Evolutionary conservation across 2,797 vertebrate genomes (phyloP), one percentile per base, ranked within the genome.

Genomic region (Gambusia yucatana): DNA sequence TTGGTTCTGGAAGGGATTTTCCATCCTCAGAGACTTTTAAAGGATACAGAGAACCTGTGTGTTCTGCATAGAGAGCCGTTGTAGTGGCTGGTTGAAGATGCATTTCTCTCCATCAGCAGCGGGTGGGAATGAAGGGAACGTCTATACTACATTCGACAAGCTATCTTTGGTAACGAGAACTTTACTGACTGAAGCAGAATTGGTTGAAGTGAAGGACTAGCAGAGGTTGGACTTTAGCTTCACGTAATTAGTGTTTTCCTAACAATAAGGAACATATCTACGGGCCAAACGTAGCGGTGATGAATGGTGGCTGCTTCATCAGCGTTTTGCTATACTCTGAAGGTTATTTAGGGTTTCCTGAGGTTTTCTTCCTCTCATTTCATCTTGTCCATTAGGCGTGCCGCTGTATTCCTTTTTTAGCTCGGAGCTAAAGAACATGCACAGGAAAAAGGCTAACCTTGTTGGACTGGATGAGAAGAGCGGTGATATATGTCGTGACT

Each of bases 401-500:
- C 78, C 43, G 43, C 72, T n/a, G 39, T 82, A 80, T 89, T 85
- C 84, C 43, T 82, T 78, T 46, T 82, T 88, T 88, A 81, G 90
- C 93, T 90, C 0, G 30, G 28, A 91, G 91, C 90, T 83, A 91
- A 87, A 91, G 82, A 86, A 86, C 73, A 73, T 43, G 67, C 81
- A 33, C 50, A 4, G 28, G 69, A 41, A 30, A 82, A 86, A 84
- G 61, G 75, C 86, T 93, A 92, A 94, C 90, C 92, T 93, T 83
- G 91, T 94, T 90, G 87, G 85, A 86, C 77, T 84, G 39, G 47
- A 91, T 89, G 89, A 88, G 89, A 89, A 89, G 89, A 86, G 90
- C 86, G 14, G 87, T 90, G 87, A 94, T 93, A 79, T 88, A 91
- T 90, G 91, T 88, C 76, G 48, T 71, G 84, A 79, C 88, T 89